phyloP scores from a whole-genome alignment of 2,113 vertebrate genomes.

The Chascanopsetta lugubris region DNA sequence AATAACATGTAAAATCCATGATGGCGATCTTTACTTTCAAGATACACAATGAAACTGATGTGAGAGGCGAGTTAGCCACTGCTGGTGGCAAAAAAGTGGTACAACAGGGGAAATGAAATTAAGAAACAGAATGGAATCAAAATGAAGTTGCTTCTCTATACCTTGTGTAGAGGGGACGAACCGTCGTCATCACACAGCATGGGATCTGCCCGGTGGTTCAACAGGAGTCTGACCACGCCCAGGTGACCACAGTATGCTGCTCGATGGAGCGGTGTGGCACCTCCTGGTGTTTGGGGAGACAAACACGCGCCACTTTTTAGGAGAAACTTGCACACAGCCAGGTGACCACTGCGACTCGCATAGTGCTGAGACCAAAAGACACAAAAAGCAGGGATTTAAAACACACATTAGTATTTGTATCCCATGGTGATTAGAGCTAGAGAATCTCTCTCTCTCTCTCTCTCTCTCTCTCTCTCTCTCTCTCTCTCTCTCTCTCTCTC shows the following conservation, averaged over 20 bases:
- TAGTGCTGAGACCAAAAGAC: constrained; percentile 84
- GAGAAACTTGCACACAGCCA: constrained; percentile 62
- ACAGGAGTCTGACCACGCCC: constrained; percentile 80
- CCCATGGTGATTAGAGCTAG: no score
- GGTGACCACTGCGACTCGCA: constrained; percentile 87
- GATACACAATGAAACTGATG: no score
- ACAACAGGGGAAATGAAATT: no score
- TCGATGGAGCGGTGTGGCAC: constrained; percentile 89
- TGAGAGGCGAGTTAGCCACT: no score
- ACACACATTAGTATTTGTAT: not conserved
- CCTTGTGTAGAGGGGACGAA: constrained; percentile 89
- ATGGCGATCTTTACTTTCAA: no score
- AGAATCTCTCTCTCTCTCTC: no score
- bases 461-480: no score
- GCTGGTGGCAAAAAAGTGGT: no score
- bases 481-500: no score
- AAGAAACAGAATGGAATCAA: no score
- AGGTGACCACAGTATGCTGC: constrained; percentile 89
- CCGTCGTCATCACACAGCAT: constrained; percentile 82
- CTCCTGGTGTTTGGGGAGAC: constrained; percentile 85
- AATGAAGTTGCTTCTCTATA: no score
- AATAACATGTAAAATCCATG: no score
- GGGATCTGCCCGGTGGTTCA: constrained; percentile 82
- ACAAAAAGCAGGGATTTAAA: not conserved
- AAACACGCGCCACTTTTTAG: constrained; percentile 69